Conservation (phyloP, 64 coral and sea anemone species). For the Anthopleura sola region DNA sequence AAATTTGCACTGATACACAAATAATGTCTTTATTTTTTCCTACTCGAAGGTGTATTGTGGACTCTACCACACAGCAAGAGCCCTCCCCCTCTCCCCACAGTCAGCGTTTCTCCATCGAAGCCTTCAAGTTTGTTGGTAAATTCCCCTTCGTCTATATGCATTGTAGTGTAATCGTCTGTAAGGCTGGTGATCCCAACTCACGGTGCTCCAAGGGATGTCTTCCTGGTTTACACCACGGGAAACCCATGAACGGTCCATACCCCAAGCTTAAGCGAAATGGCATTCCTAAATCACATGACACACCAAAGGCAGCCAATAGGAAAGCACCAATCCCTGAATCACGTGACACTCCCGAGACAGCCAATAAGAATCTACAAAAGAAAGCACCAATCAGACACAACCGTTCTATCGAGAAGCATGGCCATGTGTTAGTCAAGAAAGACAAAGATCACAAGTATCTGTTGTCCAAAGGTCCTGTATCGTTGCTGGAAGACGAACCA, state of each 20-base stretch:
- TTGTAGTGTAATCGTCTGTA: conserved; percentile 57
- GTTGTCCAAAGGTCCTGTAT: conserved; percentile 50
- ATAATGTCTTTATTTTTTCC: neutral
- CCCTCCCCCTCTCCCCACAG: conserved; percentile 27
- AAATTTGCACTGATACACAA: too few species aligned
- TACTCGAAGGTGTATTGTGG: conserved; percentile 22
- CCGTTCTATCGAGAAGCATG: neutral
- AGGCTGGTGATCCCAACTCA: conserved; percentile 32
- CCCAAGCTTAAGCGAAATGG: conserved; percentile 17
- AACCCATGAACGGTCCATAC: conserved; percentile 24
- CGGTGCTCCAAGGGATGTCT: conserved; percentile 54
- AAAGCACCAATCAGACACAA: conserved; percentile 21
- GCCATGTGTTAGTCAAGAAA: neutral
- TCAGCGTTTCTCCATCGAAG: conserved; percentile 52
- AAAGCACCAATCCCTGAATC: neutral
- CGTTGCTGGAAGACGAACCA: conserved; percentile 28
- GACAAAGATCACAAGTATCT: conserved; percentile 33
- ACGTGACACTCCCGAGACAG: neutral
- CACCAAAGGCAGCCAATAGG: neutral
- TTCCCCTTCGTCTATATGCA: conserved; percentile 60
- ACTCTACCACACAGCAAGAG: conserved; percentile 31
- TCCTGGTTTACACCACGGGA: conserved; percentile 9
- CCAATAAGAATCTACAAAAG: conserved; percentile 8
- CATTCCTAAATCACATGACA: neutral
- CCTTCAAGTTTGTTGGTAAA: conserved; percentile 56